Base-by-base conservation (phyloP, 2,888 invertebrate genomes). In the Parnassius smintheus region DNA sequence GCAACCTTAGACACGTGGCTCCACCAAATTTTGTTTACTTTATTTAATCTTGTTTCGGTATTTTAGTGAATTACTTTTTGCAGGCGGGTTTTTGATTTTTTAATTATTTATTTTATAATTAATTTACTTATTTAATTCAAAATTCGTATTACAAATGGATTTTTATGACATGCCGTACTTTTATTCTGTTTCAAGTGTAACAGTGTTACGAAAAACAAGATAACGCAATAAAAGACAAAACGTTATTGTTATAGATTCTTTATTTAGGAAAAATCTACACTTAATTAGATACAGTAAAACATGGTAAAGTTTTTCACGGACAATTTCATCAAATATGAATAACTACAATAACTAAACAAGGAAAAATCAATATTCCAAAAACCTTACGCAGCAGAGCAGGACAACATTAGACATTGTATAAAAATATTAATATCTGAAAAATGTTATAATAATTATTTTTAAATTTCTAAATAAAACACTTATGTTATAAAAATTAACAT, bases 251-350 rank as follows among this genome's bases (percentile, higher is more conserved):
- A 62, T 62, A 56, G 56, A 61, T 64, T 50, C n/a, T 63, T 64
- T 64, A 64, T 64, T 63, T 56, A 56, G 41, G 64, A 64, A 64
- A 56, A 64, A 53, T 64, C 48, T 51, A 59, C 48, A 49, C 45
- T 59, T 56, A 56, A 51, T 10, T 8, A 50, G 9, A 54, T 59
- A 51, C 45, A 56, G 44, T 56, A 52, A 56, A 59, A 64, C 46
- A 35, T 56, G 59, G 59, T 56, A 62, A 59, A 54, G 48, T 48
- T 56, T 51, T 56, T 42, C 48, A 62, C 51, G 55, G 22, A 9
- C 8, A 48, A 56, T 44, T 55, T 59, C 59, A 54, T 58, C 46
- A 45, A 52, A 42, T 42, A 63, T 42, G 41, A 56, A 49, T 59
- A 56, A 63, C 55, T 52, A 62, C 45, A 56, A 18, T 46, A 59